Percentiles rank a stretch among this genome's conserved stretches.
These are phyloP conservation scores for Eristalis arbustorum DNA, from an alignment of 2,888 invertebrate genomes.

Conservation along the genomic window DNA sequence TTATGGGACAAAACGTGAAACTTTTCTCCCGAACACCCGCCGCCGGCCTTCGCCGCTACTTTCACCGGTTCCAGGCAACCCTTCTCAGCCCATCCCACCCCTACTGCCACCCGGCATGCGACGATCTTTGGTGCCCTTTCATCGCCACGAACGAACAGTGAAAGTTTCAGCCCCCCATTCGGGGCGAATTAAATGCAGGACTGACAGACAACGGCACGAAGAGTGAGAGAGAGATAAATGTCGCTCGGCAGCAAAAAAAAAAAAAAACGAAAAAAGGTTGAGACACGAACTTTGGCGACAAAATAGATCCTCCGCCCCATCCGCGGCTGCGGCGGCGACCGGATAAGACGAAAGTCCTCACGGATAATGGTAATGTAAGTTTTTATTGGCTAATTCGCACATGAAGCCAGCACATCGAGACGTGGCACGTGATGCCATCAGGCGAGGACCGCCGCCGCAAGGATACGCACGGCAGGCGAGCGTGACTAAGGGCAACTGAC, in stretches of 20 bases:
- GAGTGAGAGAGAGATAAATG: conserved; percentile 55
- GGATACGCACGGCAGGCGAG: conserved; percentile 7
- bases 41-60: conserved; percentile 10
- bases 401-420: conserved; percentile 56
- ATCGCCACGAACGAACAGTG: conserved; percentile 30
- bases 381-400: conserved; percentile 68
- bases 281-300: conserved; percentile 57
- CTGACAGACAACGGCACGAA: conserved; percentile 41
- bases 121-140: background rate
- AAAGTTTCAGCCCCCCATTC: conserved; percentile 52
- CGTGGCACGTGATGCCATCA: conserved; percentile 53
- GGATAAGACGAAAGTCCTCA: conserved; percentile 49
- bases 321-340: no score
- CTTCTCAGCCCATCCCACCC: background rate
- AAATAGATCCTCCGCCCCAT: conserved; percentile 34
- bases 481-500: conserved; percentile 1
- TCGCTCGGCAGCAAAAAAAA: background rate
- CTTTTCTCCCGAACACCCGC: conserved; percentile 55
- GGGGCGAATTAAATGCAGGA: conserved; percentile 50
- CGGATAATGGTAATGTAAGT: conserved; percentile 64
- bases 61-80: background rate
- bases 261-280: background rate
- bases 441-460: conserved; percentile 4
- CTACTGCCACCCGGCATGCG: background rate
- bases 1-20: conserved; percentile 68